phyloP scores from a whole-genome alignment of 2,888 invertebrate genomes.

The Hypomecis punctinalis region DNA sequence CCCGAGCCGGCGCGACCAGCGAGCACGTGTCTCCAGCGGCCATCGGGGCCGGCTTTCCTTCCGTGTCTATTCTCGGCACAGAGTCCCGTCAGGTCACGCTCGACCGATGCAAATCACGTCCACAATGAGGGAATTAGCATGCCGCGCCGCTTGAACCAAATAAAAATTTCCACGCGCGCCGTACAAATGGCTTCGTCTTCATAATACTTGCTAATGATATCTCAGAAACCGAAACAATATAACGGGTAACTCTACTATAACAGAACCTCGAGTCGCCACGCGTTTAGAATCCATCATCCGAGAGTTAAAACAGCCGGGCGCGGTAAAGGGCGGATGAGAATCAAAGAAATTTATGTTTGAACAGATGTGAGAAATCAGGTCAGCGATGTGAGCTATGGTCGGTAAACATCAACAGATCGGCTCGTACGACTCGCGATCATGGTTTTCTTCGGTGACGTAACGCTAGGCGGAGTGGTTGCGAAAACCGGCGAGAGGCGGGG shows the following conservation, averaged over 20 bases:
- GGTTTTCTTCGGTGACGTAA: slow-evolving; percentile 71
- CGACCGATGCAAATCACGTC: slow-evolving; percentile 75
- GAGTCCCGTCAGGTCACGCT: slow-evolving; percentile 72
- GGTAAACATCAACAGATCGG: slow-evolving; percentile 68
- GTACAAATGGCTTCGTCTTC: slow-evolving; percentile 44
- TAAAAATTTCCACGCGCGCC: slow-evolving; percentile 55
- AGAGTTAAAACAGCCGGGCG: slow-evolving; percentile 46
- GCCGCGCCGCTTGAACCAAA: slow-evolving; percentile 53
- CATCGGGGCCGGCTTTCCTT: slow-evolving; percentile 76
- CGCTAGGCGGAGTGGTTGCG: slow-evolving; percentile 65
- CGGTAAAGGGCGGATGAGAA: slow-evolving; percentile 49
- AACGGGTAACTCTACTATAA: slow-evolving; percentile 39
- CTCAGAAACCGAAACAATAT: slow-evolving; percentile 40
- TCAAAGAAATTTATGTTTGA: slow-evolving; percentile 66
- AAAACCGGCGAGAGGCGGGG: slow-evolving; percentile 59
- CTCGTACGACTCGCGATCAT: slow-evolving; percentile 63
- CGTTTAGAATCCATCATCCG: slow-evolving; percentile 42
- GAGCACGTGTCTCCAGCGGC: slow-evolving; percentile 72
- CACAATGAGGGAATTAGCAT: slow-evolving; percentile 73
- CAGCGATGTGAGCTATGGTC: slow-evolving; percentile 73
- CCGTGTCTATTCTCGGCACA: slow-evolving; percentile 78
- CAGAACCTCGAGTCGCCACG: slow-evolving; percentile 25
- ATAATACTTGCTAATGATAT: slow-evolving; percentile 48
- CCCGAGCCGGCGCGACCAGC: slow-evolving; percentile 55
- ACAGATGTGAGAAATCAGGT: slow-evolving; percentile 76